Conservation (phyloP, 2,113 vertebrate genomes). For the Oryzias javanicus region DNA sequence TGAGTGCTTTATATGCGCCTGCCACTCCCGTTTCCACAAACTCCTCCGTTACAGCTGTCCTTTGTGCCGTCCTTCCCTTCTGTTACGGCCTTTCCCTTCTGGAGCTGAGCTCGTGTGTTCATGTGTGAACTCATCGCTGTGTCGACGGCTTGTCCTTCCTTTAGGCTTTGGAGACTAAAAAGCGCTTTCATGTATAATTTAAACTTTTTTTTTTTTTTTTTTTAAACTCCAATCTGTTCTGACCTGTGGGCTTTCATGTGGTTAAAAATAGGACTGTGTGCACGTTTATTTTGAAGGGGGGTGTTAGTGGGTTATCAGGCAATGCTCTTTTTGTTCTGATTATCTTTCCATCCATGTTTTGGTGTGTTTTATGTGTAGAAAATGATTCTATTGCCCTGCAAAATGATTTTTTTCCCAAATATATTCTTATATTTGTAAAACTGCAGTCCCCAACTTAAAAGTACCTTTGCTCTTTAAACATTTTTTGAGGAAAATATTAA, state of each 20-base stretch:
- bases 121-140: slow-evolving; percentile 40
- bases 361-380: not conserved
- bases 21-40: not conserved
- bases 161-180: slow-evolving; percentile 46
- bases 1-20: not conserved
- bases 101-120: slow-evolving; percentile 22
- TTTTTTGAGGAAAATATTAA: too few relatives aligned
- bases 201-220: slow-evolving; percentile 53
- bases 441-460: too few relatives aligned
- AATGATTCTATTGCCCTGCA: too few relatives aligned
- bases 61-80: not conserved
- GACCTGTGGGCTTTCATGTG: slow-evolving; percentile 42
- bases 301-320: slow-evolving; percentile 5
- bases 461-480: too few relatives aligned
- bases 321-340: slow-evolving; percentile 1
- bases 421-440: too few relatives aligned
- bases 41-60: slow-evolving; percentile 13
- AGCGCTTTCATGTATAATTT: slow-evolving; percentile 76
- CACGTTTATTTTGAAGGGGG: slow-evolving; percentile 16
- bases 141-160: slow-evolving; percentile 37
- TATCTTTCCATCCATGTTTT: not conserved
- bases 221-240: slow-evolving; percentile 62
- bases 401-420: too few relatives aligned
- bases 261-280: slow-evolving; percentile 64
- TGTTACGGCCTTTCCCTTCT: not conserved